A percentile compares a stretch with the other conserved stretches of the same genome.
Evolutionary conservation across 2,888 invertebrate species (phyloP).

Genomic region (Lepas anatifera): DNA sequence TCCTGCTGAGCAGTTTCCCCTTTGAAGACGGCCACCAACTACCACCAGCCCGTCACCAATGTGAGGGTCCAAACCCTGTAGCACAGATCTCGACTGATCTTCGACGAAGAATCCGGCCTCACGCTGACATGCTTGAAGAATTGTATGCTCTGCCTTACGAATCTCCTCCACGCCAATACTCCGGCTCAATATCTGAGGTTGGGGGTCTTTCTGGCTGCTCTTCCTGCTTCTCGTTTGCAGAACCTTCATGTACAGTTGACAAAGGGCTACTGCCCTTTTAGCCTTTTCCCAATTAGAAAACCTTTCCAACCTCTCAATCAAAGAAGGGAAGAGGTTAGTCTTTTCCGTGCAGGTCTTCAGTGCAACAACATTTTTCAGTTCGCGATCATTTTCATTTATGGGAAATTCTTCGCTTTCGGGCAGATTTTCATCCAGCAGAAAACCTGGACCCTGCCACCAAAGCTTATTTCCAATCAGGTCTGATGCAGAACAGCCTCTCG

Average conservation of each 20-base stretch:
- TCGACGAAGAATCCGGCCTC: background rate
- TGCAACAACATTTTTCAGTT: too few species aligned
- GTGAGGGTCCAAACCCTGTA: background rate
- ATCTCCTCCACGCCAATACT: background rate
- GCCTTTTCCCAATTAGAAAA: too few species aligned
- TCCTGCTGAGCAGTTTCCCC: background rate
- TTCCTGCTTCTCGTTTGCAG: background rate
- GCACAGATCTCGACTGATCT: background rate
- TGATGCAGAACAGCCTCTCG: background rate
- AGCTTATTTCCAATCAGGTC: too few species aligned
- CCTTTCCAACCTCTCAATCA: background rate
- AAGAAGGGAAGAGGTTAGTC: too few species aligned
- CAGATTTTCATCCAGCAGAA: too few species aligned
- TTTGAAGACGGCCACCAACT: background rate
- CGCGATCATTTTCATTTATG: background rate
- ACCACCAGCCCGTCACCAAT: background rate
- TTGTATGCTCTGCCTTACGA: background rate
- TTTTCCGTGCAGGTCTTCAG: too few species aligned
- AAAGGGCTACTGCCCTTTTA: background rate
- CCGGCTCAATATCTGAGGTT: background rate
- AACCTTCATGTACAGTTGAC: background rate
- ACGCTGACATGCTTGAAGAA: background rate
- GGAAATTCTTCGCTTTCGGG: background rate
- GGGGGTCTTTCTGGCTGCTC: background rate
- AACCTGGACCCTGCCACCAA: too few species aligned